These are phyloP conservation scores for Aphodius sticticus DNA, from an alignment of 2,888 invertebrate species.

Conservation along the genomic window DNA sequence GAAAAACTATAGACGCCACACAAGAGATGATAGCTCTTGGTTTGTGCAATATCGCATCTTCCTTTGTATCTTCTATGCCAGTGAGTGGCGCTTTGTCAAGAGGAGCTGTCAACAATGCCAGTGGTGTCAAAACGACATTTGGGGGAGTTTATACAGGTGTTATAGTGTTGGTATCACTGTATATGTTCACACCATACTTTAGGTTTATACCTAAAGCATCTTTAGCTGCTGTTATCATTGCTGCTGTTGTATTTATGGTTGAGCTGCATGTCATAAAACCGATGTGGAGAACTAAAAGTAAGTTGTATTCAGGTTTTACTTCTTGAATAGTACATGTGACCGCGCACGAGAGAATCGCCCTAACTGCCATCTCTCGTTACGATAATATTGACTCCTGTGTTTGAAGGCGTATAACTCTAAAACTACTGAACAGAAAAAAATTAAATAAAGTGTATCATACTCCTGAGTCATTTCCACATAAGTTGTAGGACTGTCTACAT, in stretches of 20 bases:
- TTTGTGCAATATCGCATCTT: slow-evolving; percentile 70
- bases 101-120: slow-evolving; percentile 76
- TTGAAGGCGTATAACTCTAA: too few relatives aligned
- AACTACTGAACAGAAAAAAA: too few relatives aligned
- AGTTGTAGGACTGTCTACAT: too few relatives aligned
- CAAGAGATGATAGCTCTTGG: slow-evolving; percentile 76
- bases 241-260: slow-evolving; percentile 75
- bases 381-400: too few relatives aligned
- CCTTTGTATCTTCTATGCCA: slow-evolving; percentile 75
- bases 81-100: slow-evolving; percentile 69
- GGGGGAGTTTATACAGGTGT: slow-evolving; percentile 71
- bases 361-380: too few relatives aligned
- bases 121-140: slow-evolving; percentile 73
- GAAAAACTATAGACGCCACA: slow-evolving; percentile 70
- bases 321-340: too few relatives aligned
- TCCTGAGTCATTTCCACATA: too few relatives aligned
- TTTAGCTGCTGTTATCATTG: slow-evolving; percentile 75
- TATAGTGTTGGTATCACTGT: slow-evolving; percentile 62
- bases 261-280: slow-evolving; percentile 70
- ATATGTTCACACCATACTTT: slow-evolving; percentile 73
- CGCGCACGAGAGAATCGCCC: too few relatives aligned
- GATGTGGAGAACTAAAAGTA: slow-evolving; percentile 73
- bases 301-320: slow-evolving; percentile 40
- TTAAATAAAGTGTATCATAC: too few relatives aligned
- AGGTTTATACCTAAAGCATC: slow-evolving; percentile 71